phyloP scores from a whole-genome alignment of 2,888 invertebrate species.

The Synergus gifuensis region DNA sequence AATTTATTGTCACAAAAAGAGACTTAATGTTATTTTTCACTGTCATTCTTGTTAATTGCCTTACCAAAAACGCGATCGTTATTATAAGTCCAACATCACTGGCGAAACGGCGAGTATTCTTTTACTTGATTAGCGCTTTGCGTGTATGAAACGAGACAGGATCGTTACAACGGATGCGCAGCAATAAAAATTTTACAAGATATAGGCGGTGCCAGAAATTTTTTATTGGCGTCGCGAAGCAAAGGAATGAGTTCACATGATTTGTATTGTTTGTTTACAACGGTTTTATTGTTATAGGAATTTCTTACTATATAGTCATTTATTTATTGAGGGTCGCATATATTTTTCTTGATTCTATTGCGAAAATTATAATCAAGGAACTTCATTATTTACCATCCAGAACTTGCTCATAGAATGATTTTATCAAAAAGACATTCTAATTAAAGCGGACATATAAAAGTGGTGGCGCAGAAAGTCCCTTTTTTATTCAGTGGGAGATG shows the following conservation, averaged over 20 bases:
- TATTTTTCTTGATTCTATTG: neutral
- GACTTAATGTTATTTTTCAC: constrained; percentile 18
- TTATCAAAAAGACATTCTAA: neutral
- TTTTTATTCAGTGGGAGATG: constrained; percentile 15
- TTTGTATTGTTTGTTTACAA: neutral
- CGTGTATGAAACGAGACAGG: constrained; percentile 21
- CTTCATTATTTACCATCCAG: neutral
- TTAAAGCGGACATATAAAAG: neutral
- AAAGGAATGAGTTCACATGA: neutral
- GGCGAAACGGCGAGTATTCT: constrained; percentile 13
- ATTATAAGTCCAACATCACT: constrained; percentile 17
- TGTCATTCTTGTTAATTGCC: constrained; percentile 23
- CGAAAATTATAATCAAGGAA: neutral
- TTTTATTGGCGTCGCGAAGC: neutral
- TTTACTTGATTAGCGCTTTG: constrained; percentile 22
- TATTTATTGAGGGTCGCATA: neutral
- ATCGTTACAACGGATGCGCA: constrained; percentile 30
- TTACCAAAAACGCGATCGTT: constrained; percentile 26
- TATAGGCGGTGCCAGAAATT: neutral
- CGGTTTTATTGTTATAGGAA: neutral
- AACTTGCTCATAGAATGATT: neutral
- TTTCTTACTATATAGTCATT: neutral
- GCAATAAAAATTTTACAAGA: constrained; percentile 28
- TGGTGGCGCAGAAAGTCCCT: neutral
- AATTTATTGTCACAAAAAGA: neutral